Percentiles rank a stretch among this genome's conserved stretches.
Conservation (phyloP, 2,113 vertebrate genomes). For the Prionailurus bengalensis region DNA sequence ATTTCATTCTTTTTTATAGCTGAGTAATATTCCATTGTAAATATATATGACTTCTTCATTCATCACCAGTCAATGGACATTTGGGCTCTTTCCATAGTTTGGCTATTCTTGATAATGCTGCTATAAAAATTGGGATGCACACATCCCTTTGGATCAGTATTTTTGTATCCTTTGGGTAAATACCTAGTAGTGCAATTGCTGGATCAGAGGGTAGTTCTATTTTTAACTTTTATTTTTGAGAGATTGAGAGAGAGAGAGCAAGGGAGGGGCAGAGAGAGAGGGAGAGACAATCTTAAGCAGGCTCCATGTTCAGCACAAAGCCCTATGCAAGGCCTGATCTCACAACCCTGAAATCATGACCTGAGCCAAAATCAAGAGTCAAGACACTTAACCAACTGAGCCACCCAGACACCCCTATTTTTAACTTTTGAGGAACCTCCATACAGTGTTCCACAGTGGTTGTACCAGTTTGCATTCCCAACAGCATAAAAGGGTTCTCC, state of each 20-base stretch:
- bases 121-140: not conserved
- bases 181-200: not conserved
- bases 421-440: not conserved
- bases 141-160: not conserved
- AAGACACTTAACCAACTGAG: too few species aligned
- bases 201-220: not conserved
- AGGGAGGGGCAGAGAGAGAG: too few species aligned
- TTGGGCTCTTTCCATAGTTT: not conserved
- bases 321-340: too few species aligned
- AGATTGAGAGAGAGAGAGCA: too few species aligned
- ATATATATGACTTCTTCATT: not conserved
- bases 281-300: too few species aligned
- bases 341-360: too few species aligned
- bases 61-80: not conserved
- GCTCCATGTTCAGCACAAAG: too few species aligned
- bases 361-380: too few species aligned
- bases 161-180: not conserved
- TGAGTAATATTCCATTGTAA: not conserved
- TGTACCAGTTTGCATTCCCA: not conserved
- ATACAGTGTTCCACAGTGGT: not conserved
- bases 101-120: not conserved
- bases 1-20: not conserved
- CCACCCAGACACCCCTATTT: not conserved
- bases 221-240: not conserved
- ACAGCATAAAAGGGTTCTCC: too few species aligned